phyloP scores from a whole-genome alignment of 1,140 invertebrate genomes.

The Psix sp. region DNA sequence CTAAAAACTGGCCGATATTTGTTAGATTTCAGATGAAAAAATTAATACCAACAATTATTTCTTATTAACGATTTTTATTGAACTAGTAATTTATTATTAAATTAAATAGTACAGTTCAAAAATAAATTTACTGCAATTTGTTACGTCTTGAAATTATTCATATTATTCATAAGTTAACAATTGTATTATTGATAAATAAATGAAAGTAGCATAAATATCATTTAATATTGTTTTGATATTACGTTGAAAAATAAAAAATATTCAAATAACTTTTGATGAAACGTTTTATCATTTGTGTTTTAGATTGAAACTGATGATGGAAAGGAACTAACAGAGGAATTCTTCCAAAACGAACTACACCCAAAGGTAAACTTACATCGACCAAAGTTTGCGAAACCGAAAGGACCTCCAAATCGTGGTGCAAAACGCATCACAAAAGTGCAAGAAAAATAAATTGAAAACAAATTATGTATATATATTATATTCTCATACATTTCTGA shows the following conservation, averaged over 20 bases:
- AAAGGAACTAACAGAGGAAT: slow-evolving; percentile 92
- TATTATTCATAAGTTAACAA: too few species aligned
- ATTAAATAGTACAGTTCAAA: too few species aligned
- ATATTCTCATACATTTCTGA: slow-evolving; percentile 21
- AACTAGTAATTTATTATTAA: too few species aligned
- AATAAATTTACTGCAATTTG: too few species aligned
- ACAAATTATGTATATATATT: slow-evolving; percentile 22
- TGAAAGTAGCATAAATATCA: too few species aligned
- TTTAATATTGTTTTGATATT: too few species aligned
- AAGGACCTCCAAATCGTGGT: slow-evolving; percentile 93
- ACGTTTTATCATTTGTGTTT: slow-evolving; percentile 62
- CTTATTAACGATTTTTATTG: background rate
- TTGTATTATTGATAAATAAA: too few species aligned
- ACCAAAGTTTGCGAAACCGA: slow-evolving; percentile 96
- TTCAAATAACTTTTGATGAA: background rate
- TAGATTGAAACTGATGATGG: slow-evolving; percentile 95
- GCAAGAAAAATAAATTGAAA: slow-evolving; percentile 67
- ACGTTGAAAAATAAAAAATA: too few species aligned
- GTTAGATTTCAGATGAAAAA: too few species aligned
- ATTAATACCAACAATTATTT: background rate
- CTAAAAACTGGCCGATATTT: too few species aligned
- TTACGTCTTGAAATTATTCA: too few species aligned
- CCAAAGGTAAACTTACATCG: slow-evolving; percentile 93
- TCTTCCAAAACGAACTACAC: slow-evolving; percentile 94
- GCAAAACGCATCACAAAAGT: slow-evolving; percentile 92